phyloP scores from a whole-genome alignment of 2,888 invertebrate genomes.

The Acronicta alni region DNA sequence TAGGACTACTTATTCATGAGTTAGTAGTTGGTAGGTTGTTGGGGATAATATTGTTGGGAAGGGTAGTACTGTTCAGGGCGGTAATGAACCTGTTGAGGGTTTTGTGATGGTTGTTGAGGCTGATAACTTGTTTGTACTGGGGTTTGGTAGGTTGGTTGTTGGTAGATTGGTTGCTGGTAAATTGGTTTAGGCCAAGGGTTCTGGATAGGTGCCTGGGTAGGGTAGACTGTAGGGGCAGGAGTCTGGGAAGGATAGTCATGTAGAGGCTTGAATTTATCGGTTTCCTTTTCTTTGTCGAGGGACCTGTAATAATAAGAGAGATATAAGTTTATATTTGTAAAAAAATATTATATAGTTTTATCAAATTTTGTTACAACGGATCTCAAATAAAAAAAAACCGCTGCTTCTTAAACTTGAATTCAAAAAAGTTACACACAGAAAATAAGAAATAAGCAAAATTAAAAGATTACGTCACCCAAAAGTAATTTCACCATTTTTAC shows the following conservation, averaged over 20 bases:
- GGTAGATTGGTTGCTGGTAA: conserved; percentile 5
- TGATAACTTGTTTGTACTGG: conserved; percentile 46
- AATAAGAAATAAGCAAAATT: conserved; percentile 6
- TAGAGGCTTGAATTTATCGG: conserved; percentile 31
- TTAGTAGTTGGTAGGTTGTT: conserved; percentile 57
- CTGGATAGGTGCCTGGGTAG: conserved; percentile 68
- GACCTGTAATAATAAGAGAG: conserved; percentile 42
- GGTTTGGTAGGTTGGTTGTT: conserved; percentile 50
- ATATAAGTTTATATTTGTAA: background rate
- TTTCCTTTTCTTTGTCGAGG: conserved; percentile 39
- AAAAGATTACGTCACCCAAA: conserved; percentile 29
- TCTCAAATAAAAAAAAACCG: no score
- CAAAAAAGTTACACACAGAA: no score
- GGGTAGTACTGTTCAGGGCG: conserved; percentile 48
- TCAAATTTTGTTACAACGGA: no score
- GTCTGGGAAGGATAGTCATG: conserved; percentile 34
- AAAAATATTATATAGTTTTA: background rate
- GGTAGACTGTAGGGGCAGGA: conserved; percentile 67
- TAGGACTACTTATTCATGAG: conserved; percentile 38
- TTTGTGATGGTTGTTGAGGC: conserved; percentile 25
- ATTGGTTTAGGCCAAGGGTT: conserved; percentile 29
- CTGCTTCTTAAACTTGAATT: no score
- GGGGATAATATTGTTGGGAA: conserved; percentile 48
- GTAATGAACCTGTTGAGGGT: conserved; percentile 28
- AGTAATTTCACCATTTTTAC: conserved; percentile 26